Evolutionary conservation across 2,888 invertebrate genomes (phyloP).

Genomic region (Leptarthrus brevirostris): DNA sequence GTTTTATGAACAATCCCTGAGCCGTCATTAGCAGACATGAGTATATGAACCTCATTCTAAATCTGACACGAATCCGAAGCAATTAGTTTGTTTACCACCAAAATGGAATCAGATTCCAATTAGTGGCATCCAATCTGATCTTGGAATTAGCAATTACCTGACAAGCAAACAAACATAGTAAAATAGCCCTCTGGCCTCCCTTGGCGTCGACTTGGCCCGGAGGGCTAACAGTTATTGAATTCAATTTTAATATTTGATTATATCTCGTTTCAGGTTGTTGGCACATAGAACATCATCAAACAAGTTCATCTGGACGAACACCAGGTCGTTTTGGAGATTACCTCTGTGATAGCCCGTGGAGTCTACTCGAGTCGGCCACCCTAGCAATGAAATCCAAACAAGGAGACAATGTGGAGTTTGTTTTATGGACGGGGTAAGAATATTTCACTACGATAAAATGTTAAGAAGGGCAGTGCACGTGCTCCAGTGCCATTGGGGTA

Average conservation of each 20-base stretch:
- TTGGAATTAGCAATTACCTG: conserved; percentile 33
- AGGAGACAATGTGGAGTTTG: conserved; percentile 90
- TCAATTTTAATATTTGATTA: conserved; percentile 47
- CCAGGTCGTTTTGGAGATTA: conserved; percentile 83
- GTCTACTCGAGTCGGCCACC: conserved; percentile 88
- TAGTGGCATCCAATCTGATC: conserved; percentile 47
- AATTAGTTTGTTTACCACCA: conserved; percentile 47
- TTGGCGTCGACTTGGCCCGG: conserved; percentile 9
- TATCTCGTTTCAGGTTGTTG: conserved; percentile 70
- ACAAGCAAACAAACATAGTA: conserved; percentile 38
- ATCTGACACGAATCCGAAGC: conserved; percentile 36
- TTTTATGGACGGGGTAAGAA: conserved; percentile 92
- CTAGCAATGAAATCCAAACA: conserved; percentile 86
- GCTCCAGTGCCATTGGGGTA: not conserved
- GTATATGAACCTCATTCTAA: conserved; percentile 10
- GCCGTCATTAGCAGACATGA: not conserved
- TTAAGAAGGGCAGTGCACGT: conserved; percentile 40
- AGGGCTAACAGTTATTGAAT: conserved; percentile 50
- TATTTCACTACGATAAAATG: conserved; percentile 41
- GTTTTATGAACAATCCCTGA: conserved; percentile 1
- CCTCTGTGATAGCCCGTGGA: conserved; percentile 89
- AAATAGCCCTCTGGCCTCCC: conserved; percentile 1
- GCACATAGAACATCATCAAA: conserved; percentile 72
- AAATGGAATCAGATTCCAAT: conserved; percentile 50
- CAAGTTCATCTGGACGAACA: conserved; percentile 71